Evolutionary conservation across 2,797 vertebrate species (phyloP).

Genomic region (Megaceryle alcyon): DNA sequence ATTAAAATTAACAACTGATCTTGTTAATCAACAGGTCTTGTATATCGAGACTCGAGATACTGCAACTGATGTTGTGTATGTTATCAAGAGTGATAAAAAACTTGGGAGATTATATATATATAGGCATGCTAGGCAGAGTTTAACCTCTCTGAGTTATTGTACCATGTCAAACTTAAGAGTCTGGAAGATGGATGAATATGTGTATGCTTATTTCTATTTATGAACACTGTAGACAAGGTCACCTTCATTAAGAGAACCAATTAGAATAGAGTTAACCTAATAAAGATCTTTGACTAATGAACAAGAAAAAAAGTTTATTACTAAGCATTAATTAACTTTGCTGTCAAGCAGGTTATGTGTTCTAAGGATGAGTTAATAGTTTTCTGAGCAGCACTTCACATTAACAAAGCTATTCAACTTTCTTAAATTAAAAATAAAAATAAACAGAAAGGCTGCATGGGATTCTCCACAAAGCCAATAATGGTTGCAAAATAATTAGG

Average conservation of each 20-base stretch:
- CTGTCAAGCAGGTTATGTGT: background rate
- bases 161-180: background rate
- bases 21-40: background rate
- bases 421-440: background rate
- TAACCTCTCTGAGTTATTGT: background rate
- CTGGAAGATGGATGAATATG: background rate
- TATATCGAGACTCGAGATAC: background rate
- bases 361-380: background rate
- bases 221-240: background rate
- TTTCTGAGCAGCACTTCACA: background rate
- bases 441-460: background rate
- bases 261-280: background rate
- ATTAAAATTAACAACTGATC: background rate
- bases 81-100: background rate
- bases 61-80: fast-evolving
- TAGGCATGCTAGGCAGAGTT: background rate
- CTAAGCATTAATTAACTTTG: background rate
- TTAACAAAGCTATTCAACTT: background rate
- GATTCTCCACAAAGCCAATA: background rate
- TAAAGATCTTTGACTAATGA: background rate
- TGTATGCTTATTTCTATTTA: background rate
- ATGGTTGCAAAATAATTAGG: background rate
- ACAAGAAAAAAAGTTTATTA: background rate
- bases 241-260: background rate
- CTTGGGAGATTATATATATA: background rate